Evolutionary conservation across 2,113 vertebrate species (phyloP).

Genomic region (Isichthys henryi): DNA sequence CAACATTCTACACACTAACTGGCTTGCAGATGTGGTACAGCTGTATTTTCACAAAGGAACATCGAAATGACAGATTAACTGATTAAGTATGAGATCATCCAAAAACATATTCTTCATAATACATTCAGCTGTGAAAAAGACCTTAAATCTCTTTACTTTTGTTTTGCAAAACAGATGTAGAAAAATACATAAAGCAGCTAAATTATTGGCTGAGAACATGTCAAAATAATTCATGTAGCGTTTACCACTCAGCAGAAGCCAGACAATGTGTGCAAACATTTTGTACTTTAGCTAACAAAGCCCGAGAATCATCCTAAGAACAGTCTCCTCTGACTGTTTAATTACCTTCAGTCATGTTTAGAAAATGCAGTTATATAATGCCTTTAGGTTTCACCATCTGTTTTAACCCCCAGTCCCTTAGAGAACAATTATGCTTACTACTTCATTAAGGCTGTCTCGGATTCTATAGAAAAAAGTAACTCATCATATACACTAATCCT

Average conservation of each 20-base stretch:
- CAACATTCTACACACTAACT: constrained; percentile 42
- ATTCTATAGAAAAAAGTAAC: not conserved
- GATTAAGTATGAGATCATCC: not conserved
- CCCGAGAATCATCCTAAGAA: not conserved
- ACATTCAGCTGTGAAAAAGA: not conserved
- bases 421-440: not conserved
- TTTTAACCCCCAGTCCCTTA: not conserved
- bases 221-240: not conserved
- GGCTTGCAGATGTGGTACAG: constrained; percentile 52
- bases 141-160: not conserved
- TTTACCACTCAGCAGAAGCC: not conserved
- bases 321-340: not conserved
- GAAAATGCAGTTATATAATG: not conserved
- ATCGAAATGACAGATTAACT: not conserved
- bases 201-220: not conserved
- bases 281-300: not conserved
- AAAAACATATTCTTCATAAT: not conserved
- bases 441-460: not conserved
- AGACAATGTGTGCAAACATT: not conserved
- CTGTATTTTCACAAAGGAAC: constrained; percentile 42
- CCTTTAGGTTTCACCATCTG: not conserved
- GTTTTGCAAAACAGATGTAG: constrained; percentile 1
- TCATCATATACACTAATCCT: not conserved
- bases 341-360: not conserved
- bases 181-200: not conserved